Conservation (phyloP, 1,140 invertebrate species). For the Heliothis virescens region DNA sequence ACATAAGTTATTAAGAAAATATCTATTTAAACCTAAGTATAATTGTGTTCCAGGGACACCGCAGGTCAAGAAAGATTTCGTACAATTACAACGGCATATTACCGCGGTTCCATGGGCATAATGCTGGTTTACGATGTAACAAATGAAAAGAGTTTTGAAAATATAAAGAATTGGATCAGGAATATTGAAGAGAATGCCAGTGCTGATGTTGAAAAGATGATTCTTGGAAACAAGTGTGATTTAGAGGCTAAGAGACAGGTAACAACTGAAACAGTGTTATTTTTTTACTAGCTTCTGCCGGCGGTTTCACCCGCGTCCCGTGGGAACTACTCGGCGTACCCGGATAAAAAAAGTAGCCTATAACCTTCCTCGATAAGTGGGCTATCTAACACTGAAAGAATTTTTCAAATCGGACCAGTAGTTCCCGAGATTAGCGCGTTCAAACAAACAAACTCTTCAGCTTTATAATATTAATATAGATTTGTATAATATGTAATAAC, state of each 20-base stretch:
- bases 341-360: too few relatives aligned
- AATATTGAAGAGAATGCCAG: conserved; percentile 99
- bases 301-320: too few relatives aligned
- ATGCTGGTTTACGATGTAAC: conserved; percentile 99
- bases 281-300: too few relatives aligned
- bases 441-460: too few relatives aligned
- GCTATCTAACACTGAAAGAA: too few relatives aligned
- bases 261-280: conserved; percentile 67
- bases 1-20: neutral
- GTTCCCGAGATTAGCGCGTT: too few relatives aligned
- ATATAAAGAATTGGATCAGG: conserved; percentile 99
- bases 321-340: too few relatives aligned
- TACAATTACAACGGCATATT: conserved; percentile 99
- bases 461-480: too few relatives aligned
- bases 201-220: conserved; percentile 99
- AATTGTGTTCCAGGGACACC: conserved; percentile 90
- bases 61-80: conserved; percentile 98
- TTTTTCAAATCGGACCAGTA: too few relatives aligned
- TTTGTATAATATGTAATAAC: too few relatives aligned
- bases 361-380: too few relatives aligned
- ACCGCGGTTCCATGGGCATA: conserved; percentile 99
- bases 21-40: neutral
- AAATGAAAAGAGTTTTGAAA: conserved; percentile 99
- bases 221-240: conserved; percentile 99
- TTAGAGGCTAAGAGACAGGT: conserved; percentile 99